Evolutionary conservation across 2,888 invertebrate genomes (phyloP).

Genomic region (Melangyna quadrimaculata): DNA sequence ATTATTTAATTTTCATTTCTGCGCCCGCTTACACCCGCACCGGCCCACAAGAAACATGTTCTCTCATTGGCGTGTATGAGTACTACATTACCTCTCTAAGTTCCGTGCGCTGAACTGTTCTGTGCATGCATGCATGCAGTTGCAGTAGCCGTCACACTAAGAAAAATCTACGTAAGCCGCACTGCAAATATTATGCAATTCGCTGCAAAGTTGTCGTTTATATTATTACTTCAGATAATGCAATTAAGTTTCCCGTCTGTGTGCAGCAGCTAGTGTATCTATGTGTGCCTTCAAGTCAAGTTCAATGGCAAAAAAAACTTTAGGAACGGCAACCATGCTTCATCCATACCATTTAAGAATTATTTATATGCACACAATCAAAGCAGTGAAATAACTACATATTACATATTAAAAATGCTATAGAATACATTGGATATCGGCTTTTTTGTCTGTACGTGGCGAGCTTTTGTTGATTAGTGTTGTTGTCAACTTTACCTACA

Average conservation of each 20-base stretch:
- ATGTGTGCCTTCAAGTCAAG: constrained; percentile 56
- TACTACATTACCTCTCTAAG: constrained; percentile 39
- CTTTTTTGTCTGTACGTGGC: constrained; percentile 15
- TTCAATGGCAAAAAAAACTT: constrained; percentile 65
- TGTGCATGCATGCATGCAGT: not conserved
- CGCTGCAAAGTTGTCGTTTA: constrained; percentile 39
- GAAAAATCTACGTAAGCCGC: constrained; percentile 1
- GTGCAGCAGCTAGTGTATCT: not conserved
- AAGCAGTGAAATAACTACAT: not conserved
- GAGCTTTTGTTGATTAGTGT: constrained; percentile 32
- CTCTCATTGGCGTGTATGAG: not conserved
- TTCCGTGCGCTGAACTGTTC: constrained; percentile 59
- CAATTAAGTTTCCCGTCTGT: constrained; percentile 56
- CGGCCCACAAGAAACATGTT: not conserved
- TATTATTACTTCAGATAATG: constrained; percentile 67
- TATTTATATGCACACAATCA: not conserved
- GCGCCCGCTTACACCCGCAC: not conserved
- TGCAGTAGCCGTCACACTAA: not conserved
- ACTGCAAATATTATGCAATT: constrained; percentile 68
- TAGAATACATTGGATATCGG: too few relatives aligned
- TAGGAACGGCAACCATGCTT: constrained; percentile 3
- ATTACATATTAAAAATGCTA: too few relatives aligned
- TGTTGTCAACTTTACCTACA: not conserved
- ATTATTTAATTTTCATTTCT: constrained; percentile 64
- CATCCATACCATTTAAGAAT: not conserved